Evolutionary conservation across 2,113 vertebrate species (phyloP).

Genomic region (Petroica traversi): DNA sequence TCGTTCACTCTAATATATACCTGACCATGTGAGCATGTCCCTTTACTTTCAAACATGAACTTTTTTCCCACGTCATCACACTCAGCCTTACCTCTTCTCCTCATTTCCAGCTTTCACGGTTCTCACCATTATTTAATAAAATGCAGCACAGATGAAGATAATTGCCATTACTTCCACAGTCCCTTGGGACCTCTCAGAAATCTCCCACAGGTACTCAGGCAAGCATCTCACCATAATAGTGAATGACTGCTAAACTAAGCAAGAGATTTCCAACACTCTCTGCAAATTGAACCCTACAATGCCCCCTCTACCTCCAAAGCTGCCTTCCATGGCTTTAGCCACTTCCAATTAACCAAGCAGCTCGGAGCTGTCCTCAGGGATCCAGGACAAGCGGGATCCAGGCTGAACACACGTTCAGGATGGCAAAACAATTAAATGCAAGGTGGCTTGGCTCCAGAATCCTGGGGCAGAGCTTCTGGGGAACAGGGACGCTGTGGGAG

Average conservation of each 20-base stretch:
- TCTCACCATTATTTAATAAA: slow-evolving; percentile 48
- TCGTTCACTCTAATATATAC: not conserved
- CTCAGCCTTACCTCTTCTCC: not conserved
- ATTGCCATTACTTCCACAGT: slow-evolving; percentile 56
- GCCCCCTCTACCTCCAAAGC: slow-evolving; percentile 14
- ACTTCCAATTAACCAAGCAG: slow-evolving; percentile 66
- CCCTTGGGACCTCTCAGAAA: slow-evolving; percentile 47
- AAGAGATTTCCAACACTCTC: slow-evolving; percentile 54
- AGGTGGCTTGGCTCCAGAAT: not conserved
- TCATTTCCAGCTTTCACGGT: not conserved
- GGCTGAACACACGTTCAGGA: slow-evolving; percentile 51
- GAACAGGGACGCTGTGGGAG: not conserved
- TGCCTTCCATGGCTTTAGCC: slow-evolving; percentile 52
- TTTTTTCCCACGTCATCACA: not conserved
- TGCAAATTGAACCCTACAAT: slow-evolving; percentile 61
- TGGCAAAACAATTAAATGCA: slow-evolving; percentile 45
- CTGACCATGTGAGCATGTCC: not conserved
- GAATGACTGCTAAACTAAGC: slow-evolving; percentile 66
- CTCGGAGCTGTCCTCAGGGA: slow-evolving; percentile 44
- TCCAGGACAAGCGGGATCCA: slow-evolving; percentile 1
- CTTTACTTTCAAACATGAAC: not conserved
- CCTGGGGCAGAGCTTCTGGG: not conserved
- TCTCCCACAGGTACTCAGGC: slow-evolving; percentile 36
- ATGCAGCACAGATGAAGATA: slow-evolving; percentile 54
- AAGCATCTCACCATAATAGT: slow-evolving; percentile 60